Base-by-base conservation (phyloP, 35 echinoderm and acorn worm genomes). In the Heliocidaris erythrogramma region DNA sequence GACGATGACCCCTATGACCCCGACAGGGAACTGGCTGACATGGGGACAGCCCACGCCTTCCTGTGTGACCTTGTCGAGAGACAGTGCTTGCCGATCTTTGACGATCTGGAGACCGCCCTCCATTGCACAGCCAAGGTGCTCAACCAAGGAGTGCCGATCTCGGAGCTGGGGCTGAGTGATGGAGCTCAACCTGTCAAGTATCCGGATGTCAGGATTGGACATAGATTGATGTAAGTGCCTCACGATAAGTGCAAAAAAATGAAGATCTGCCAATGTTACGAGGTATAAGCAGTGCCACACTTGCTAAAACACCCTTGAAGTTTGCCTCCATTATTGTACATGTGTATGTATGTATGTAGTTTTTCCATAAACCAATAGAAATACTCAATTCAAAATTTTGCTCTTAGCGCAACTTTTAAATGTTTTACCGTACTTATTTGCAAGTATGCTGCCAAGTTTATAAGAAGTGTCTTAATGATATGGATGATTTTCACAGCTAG, bases 31-130 rank as follows among this genome's bases (percentile, higher is more conserved):
- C 91, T 97, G 27, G 86, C 56, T 18, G 97, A 97, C 48, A 85
- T 97, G 48, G 92, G 60, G 48, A 86, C 95, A 61, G 97, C 88
- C 47, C 97, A 97, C 12, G 95, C 95, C 60, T 97, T 96, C 59
- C 95, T 97, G 18, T 95, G 94, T 48, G 97, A 97, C 60, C 94
- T 97, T 50, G 94, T 97, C 13, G 95, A 97, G 95, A 88, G 95
- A 65, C 95, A 97, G 94, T 95, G 95, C 86, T 91, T 97, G 47
- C 97, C 97, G 9, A 95, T 97, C 91, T 97, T 97, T 94, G 97
- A 96, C 49, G 97, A 97, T 71, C 93, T 97, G 49, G 94, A 96
- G 48, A 96, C 97, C 7, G 97, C 97, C 29, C 92, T 97, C 61
- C 95, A 95, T 85, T 97, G 97, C 96, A 94, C 97, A 17, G 95